Base-by-base conservation (phyloP, 2,113 vertebrate species). In the Sinocyclocheilus anophthalmus region DNA sequence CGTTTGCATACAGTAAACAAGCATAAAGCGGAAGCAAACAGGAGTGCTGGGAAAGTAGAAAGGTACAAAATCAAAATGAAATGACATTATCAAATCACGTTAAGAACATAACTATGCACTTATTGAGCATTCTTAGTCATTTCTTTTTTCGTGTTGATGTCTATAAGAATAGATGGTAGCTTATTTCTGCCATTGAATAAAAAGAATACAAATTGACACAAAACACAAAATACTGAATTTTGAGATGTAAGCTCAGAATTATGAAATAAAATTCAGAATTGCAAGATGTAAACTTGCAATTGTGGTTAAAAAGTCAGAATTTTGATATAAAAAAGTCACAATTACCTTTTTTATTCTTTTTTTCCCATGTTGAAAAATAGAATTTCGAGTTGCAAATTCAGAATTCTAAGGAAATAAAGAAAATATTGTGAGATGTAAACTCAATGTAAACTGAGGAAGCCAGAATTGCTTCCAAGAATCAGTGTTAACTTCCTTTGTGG, bases 81-180 rank as follows among this genome's bases (percentile, higher is more conserved):
- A 30, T 39, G 9, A 8, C 2, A 70, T 33, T 9, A n/a, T 33
- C 7, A 50, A 30, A 37, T 70, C 30, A 9, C 69, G 39, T 37
- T 39, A 76, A 53, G 13, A 53, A 53, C n/a, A 55, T 9, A 53
- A 70, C 18, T 50, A 53, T 82, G 81, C 81, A 82, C 79, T 81
- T 50, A 50, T 0, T 9, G 42, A 26, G 73, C 42, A 76, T 42
- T 39, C 37, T 18, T 69, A 1, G 14, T 69, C 5, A 37, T 33
- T 5, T 5, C 0, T 11, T 5, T 72, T 72, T 42, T 73, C 3
- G 22, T n/a, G 70, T 73, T 73, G 18, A 5, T 42, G 30, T 37
- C 33, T 48, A 14, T 6, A 14, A 67, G n/a, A 67, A 30, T 67
- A 13, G 30, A 67, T 2, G 5, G 26, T 61, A 30, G 26, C 63